Evolutionary conservation across 2,888 invertebrate genomes (phyloP), one percentile per base, ranked within the genome.

Genomic region (Onthophagus sagittarius): DNA sequence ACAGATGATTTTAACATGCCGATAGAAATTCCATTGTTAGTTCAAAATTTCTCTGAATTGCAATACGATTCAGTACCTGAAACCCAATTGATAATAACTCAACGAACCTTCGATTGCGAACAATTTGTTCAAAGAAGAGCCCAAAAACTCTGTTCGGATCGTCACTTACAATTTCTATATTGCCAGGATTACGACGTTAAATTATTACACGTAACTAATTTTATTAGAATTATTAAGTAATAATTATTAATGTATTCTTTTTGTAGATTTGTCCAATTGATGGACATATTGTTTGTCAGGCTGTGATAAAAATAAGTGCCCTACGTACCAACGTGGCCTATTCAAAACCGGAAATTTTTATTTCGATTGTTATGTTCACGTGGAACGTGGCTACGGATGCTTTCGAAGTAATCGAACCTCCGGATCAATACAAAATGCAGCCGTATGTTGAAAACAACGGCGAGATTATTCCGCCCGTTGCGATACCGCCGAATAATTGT

Each of bases 161-260:
- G 83, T 31, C 81, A 84, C 71, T 76, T 86, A 63, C 82, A 84
- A 77, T 86, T 85, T 77, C 79, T 84, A 63, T 83, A 85, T 79
- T 86, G 85, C 77, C 83, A 84, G 76, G 86, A 86, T 75, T 86
- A 86, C 75, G 86, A 86, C 78, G 83, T 86, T 75, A 84, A 84
- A 81, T 80, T 86, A 76, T 79, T 85, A 72, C 81, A 85, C 78
- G 86, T 86, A 81, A 84, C 80, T 78, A 65, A 23, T 23, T 23
- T 23, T 23, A 23, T 23, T 23, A 3, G 23, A 23, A 2, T 23
- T 1, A 23, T 23, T 23, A 23, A 23, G 3, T 23, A 2, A 1
- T 23, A 23, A 23, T 23, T 1, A 23, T 23, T 23, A 23, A 23
- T 23, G 23, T 23, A 23, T 23, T 23, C 3, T 23, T 23, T 23